phyloP scores from a whole-genome alignment of 2,113 vertebrate species.

The Sander vitreus region DNA sequence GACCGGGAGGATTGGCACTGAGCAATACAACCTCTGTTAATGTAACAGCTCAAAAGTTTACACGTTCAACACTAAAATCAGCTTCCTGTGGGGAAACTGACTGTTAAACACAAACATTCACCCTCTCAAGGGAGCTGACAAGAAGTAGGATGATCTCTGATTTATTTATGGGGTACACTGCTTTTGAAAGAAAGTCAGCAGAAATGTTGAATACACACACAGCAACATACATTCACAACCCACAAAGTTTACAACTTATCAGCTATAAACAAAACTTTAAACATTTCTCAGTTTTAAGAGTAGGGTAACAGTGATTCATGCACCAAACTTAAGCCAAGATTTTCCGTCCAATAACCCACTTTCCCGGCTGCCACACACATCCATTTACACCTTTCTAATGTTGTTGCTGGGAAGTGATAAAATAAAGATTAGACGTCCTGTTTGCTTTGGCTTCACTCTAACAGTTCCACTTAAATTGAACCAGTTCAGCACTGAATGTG shows the following conservation, averaged over 20 bases:
- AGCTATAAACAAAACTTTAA: slow-evolving; percentile 30
- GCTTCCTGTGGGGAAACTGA: slow-evolving; percentile 39
- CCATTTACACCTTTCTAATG: not conserved
- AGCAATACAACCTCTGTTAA: slow-evolving; percentile 38
- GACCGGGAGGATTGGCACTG: not conserved
- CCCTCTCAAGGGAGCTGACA: slow-evolving; percentile 32
- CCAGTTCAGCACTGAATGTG: not conserved
- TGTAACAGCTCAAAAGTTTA: slow-evolving; percentile 39
- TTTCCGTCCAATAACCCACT: slow-evolving; percentile 9
- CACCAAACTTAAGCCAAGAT: not conserved
- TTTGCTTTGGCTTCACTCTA: slow-evolving; percentile 23
- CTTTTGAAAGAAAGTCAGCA: slow-evolving; percentile 57
- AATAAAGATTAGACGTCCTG: slow-evolving; percentile 35
- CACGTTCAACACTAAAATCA: slow-evolving; percentile 47
- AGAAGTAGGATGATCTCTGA: slow-evolving; percentile 48
- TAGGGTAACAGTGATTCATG: slow-evolving; percentile 5
- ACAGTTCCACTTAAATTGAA: slow-evolving; percentile 14
- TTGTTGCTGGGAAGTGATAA: slow-evolving; percentile 21
- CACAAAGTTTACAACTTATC: slow-evolving; percentile 27
- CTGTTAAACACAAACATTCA: slow-evolving; percentile 53
- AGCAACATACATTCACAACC: not conserved
- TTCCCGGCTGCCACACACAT: slow-evolving; percentile 8
- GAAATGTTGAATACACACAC: slow-evolving; percentile 37
- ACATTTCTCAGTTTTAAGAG: slow-evolving; percentile 2
- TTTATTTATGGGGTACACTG: slow-evolving; percentile 75